Percentiles rank a stretch among this genome's conserved stretches.
Conservation (phyloP, 2,888 invertebrate species). For the Blastobasis adustella region DNA sequence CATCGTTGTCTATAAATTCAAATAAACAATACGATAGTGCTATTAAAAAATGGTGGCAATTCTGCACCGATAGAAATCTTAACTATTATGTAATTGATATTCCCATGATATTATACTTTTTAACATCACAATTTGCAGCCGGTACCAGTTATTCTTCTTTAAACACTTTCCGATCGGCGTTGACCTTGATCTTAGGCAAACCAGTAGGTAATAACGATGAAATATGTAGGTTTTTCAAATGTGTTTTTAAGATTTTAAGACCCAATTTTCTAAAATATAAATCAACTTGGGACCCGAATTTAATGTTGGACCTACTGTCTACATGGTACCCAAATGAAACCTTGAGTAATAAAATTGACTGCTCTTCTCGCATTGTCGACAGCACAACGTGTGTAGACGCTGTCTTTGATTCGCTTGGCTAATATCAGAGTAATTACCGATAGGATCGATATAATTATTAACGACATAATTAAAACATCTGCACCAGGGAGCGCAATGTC, state of each 20-base stretch:
- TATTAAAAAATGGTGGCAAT: too few species aligned
- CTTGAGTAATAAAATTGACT: too few species aligned
- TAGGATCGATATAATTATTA: not conserved
- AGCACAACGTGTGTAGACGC: too few species aligned
- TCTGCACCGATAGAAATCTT: too few species aligned
- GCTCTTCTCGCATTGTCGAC: too few species aligned
- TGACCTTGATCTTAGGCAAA: conserved; percentile 2
- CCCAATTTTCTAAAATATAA: not conserved
- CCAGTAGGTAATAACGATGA: not conserved
- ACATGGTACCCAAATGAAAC: too few species aligned
- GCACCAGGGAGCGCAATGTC: too few species aligned
- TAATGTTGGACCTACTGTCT: too few species aligned
- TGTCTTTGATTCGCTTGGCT: conserved; percentile 1
- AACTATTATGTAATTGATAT: not conserved
- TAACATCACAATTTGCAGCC: not conserved
- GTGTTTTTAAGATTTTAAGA: conserved; percentile 1
- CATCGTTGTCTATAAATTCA: too few species aligned
- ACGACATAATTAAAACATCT: too few species aligned
- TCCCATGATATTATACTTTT: not conserved
- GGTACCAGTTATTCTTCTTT: not conserved
- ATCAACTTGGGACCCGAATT: conserved; percentile 4
- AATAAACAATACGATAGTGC: too few species aligned
- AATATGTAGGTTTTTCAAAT: not conserved
- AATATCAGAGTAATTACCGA: not conserved
- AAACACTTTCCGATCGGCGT: not conserved